Conservation (phyloP, 2,888 invertebrate genomes). For the Cerastis leucographa region DNA sequence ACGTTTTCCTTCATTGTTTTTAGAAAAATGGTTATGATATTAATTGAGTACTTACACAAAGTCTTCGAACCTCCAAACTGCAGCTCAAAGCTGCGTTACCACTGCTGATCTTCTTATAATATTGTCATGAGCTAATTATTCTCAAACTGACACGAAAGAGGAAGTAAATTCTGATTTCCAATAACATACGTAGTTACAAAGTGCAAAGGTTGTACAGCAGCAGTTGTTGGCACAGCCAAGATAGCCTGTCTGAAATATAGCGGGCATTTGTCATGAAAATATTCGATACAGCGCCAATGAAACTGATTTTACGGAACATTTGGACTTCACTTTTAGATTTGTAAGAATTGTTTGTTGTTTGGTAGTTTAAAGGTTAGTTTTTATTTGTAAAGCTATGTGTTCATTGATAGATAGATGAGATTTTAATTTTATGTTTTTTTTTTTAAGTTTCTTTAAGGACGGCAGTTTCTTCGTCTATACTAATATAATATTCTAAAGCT, state of each 20-base stretch:
- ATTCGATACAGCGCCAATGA: constrained; percentile 50
- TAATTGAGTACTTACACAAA: no score
- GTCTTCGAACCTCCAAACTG: no score
- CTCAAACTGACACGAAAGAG: neutral
- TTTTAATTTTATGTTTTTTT: neutral
- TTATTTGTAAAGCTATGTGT: constrained; percentile 2
- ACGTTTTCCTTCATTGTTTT: no score
- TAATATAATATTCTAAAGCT: no score
- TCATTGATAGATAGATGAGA: neutral
- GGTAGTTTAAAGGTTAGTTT: constrained; percentile 7
- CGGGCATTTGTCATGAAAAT: constrained; percentile 54
- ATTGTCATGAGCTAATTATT: neutral
- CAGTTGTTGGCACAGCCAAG: constrained; percentile 38
- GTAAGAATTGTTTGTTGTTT: constrained; percentile 25
- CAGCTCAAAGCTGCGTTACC: no score
- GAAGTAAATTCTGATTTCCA: neutral
- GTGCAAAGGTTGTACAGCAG: constrained; percentile 9
- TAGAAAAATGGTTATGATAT: no score
- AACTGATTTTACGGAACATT: constrained; percentile 57
- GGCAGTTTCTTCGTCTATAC: neutral
- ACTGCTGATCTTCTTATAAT: no score
- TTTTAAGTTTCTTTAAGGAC: neutral
- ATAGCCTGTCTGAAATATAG: constrained; percentile 46
- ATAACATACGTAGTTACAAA: constrained; percentile 1
- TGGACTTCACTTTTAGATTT: constrained; percentile 48